These are phyloP conservation scores for Caranx ignobilis DNA, from an alignment of 2,113 vertebrate species.

Conservation along the genomic window DNA sequence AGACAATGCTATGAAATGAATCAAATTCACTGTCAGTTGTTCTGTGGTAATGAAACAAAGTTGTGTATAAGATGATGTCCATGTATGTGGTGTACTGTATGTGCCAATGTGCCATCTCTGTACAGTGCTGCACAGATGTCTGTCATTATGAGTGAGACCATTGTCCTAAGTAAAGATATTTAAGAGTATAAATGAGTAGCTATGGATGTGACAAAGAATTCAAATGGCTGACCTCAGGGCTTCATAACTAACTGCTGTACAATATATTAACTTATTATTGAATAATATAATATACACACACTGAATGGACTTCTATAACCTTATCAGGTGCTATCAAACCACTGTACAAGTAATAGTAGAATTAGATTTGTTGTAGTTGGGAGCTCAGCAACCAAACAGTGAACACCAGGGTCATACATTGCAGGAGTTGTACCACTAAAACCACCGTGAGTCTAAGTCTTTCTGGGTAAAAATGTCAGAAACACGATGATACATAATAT, in stretches of 20 bases:
- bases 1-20: constrained; percentile 12
- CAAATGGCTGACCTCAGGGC: constrained; percentile 77
- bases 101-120: constrained; percentile 31
- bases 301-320: constrained; percentile 43
- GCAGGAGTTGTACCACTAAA: constrained; percentile 15
- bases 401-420: constrained; percentile 12
- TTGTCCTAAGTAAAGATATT: constrained; percentile 24
- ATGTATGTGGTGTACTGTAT: constrained; percentile 33
- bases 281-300: constrained; percentile 37
- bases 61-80: constrained; percentile 27
- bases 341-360: constrained; percentile 50
- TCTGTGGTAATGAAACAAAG: constrained; percentile 1
- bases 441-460: background rate
- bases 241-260: constrained; percentile 66
- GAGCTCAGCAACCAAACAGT: constrained; percentile 34
- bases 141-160: constrained; percentile 21
- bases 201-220: constrained; percentile 47
- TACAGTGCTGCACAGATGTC: constrained; percentile 36
- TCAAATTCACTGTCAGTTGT: constrained; percentile 19
- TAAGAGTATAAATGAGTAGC: constrained; percentile 18
- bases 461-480: constrained; percentile 10
- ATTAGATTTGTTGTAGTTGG: constrained; percentile 31
- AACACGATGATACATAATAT: constrained; percentile 18
- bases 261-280: constrained; percentile 44
- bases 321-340: constrained; percentile 62